Conservation (phyloP, 1,140 invertebrate species). For the Daktulosphaira vitifoliae region DNA sequence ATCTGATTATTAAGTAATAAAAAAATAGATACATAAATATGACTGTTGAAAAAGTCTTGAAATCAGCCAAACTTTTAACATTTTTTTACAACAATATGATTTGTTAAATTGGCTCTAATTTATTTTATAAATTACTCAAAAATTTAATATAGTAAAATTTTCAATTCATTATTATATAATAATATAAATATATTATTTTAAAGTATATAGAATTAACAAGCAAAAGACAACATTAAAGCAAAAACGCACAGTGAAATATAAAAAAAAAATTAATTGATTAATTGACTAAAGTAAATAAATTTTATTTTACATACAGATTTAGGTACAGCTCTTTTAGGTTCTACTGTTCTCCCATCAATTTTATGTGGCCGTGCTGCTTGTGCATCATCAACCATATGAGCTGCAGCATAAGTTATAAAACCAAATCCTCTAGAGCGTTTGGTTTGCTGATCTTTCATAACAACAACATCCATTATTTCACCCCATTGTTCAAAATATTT, state of each 20-base stretch:
- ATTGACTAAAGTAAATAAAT: not conserved
- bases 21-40: no score
- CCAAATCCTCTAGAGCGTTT: slow-evolving; percentile 89
- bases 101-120: no score
- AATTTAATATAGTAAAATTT: no score
- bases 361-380: slow-evolving; percentile 76
- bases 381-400: slow-evolving; percentile 89
- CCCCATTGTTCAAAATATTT: slow-evolving; percentile 95
- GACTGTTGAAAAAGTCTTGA: no score
- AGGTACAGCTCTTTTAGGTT: slow-evolving; percentile 94
- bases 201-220: no score
- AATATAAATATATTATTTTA: no score
- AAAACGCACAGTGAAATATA: not conserved
- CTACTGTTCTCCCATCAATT: slow-evolving; percentile 79
- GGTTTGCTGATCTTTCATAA: slow-evolving; percentile 94
- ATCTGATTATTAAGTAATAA: no score
- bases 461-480: slow-evolving; percentile 92
- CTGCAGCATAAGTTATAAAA: slow-evolving; percentile 87
- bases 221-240: no score
- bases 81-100: no score
- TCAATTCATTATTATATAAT: no score
- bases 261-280: not conserved
- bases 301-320: slow-evolving; percentile 50
- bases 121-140: no score
- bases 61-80: no score